phyloP scores from a whole-genome alignment of 2,797 vertebrate genomes.

The Coranthus polyacanthus region DNA sequence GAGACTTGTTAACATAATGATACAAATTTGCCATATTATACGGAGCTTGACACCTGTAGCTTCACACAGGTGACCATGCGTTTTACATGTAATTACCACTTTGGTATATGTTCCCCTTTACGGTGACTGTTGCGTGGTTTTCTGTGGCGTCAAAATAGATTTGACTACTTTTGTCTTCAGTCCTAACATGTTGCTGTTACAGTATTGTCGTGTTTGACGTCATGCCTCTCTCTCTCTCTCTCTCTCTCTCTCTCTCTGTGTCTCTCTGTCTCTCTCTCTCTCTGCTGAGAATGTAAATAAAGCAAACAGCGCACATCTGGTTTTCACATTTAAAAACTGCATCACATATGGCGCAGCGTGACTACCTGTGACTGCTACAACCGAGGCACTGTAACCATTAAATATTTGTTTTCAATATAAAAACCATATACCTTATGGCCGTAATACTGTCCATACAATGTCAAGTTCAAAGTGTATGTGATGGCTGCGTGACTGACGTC shows the following conservation, averaged over 20 bases:
- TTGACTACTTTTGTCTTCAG: conserved; percentile 21
- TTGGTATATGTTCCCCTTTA: too few relatives aligned
- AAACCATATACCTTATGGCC: not conserved
- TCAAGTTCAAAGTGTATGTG: conserved; percentile 22
- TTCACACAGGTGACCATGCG: too few relatives aligned
- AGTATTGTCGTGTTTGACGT: conserved; percentile 82
- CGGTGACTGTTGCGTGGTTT: conserved; percentile 19
- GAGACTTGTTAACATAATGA: too few relatives aligned
- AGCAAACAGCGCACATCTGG: conserved; percentile 91
- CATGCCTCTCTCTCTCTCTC: conserved; percentile 65
- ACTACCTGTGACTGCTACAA: conserved; percentile 56
- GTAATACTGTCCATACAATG: not conserved
- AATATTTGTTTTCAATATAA: conserved; percentile 3
- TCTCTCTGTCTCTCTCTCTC: conserved; percentile 27
- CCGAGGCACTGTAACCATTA: conserved; percentile 14
- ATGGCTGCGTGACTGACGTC: conserved; percentile 8
- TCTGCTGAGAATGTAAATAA: conserved; percentile 91
- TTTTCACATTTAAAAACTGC: conserved; percentile 86
- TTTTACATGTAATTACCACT: too few relatives aligned
- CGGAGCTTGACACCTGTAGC: too few relatives aligned
- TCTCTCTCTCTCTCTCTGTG: conserved; percentile 17
- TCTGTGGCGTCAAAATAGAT: conserved; percentile 30
- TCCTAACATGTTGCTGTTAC: conserved; percentile 35
- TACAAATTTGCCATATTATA: too few relatives aligned
- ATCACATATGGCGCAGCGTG: conserved; percentile 57